Percentiles rank a stretch among this genome's conserved stretches.
phyloP scores from a whole-genome alignment of 2,797 vertebrate species.

The Octomys mimax region DNA sequence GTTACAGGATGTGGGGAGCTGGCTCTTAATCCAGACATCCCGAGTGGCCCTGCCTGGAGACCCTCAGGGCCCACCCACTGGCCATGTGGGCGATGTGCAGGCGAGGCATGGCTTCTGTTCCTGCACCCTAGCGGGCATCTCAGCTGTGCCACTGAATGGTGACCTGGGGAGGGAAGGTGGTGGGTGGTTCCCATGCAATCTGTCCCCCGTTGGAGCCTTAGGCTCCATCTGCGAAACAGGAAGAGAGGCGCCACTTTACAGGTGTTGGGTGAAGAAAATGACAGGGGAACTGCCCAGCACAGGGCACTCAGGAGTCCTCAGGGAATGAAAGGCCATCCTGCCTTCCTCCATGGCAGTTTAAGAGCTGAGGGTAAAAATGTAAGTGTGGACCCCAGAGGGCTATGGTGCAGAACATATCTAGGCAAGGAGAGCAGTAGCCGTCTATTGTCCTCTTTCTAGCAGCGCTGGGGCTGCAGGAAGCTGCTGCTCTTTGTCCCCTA shows the following conservation, averaged over 20 bases:
- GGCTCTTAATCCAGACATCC: slow-evolving; percentile 62
- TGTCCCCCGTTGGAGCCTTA: background rate
- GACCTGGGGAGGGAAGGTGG: background rate
- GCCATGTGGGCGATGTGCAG: background rate
- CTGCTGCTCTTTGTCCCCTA: background rate
- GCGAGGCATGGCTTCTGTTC: background rate
- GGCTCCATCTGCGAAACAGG: background rate
- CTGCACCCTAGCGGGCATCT: background rate
- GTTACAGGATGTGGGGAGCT: background rate
- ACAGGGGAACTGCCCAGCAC: too few relatives aligned
- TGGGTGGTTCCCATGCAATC: background rate
- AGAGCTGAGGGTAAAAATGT: background rate
- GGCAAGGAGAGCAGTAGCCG: background rate
- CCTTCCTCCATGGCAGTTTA: background rate
- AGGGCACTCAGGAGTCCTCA: background rate
- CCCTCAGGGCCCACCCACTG: background rate
- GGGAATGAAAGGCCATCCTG: background rate
- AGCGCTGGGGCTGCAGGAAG: background rate
- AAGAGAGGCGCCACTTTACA: background rate
- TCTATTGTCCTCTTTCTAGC: background rate
- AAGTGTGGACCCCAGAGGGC: background rate
- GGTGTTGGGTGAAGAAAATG: background rate
- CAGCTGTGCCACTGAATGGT: background rate
- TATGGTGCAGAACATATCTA: background rate
- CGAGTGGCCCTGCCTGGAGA: background rate